phyloP scores from a whole-genome alignment of 2,113 vertebrate species.

The human region DNA sequence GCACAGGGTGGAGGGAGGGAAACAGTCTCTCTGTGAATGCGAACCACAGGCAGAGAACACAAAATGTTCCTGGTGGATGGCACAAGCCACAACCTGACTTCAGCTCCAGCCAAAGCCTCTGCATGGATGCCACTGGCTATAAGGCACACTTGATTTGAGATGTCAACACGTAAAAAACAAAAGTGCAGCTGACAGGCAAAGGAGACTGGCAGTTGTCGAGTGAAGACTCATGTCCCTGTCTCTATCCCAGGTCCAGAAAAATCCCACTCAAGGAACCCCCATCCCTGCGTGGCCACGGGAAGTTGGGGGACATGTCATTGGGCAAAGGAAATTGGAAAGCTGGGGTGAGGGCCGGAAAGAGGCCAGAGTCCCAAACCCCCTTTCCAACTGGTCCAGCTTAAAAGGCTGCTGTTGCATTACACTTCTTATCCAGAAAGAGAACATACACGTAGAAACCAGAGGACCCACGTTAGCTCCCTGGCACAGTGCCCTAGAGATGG shows the following conservation, averaged over 20 bases:
- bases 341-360: not conserved
- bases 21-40: not conserved
- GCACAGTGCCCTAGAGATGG: not conserved
- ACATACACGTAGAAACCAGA: accelerated
- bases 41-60: not conserved
- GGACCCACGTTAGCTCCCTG: not conserved
- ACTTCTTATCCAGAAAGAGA: not conserved
- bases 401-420: not conserved
- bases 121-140: not conserved
- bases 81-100: not conserved
- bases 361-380: not conserved
- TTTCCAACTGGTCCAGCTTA: not conserved
- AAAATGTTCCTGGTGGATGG: not conserved
- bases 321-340: not conserved
- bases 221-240: not conserved
- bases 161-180: accelerated
- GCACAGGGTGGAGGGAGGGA: too few species aligned
- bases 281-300: accelerated
- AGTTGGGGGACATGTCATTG: not conserved
- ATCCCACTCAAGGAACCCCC: not conserved
- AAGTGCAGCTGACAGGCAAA: not conserved
- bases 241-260: not conserved
- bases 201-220: not conserved
- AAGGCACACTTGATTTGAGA: not conserved
- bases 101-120: not conserved